Base-by-base conservation (phyloP, 1,140 invertebrate species). In the Physella acuta region DNA sequence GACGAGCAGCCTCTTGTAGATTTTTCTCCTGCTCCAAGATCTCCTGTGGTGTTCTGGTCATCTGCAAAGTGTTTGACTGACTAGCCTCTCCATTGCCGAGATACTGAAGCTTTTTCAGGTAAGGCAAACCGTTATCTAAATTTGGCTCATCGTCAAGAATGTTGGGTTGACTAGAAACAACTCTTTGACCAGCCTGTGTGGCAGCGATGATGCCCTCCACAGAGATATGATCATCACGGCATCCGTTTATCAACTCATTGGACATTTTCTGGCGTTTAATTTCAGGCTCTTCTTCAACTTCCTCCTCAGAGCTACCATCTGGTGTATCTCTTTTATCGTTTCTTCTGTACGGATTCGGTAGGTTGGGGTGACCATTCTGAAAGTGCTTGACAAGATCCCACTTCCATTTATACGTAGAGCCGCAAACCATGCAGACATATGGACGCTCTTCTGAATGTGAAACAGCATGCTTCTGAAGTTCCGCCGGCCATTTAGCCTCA, bases 381-480 rank as follows among this genome's bases (percentile, higher is more conserved):
- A 85, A 85, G 73, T 86, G 84, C 67, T 84, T 85, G 17, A 82
- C 82, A 39, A 86, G 73, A 70, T 84, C 82, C 83, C 82, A 85
- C 71, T 84, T 81, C 82, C 84, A 84, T 68, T 85, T 83, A 72
- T 84, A 85, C 24, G 82, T 84, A 11, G 81, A 78, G 17, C 81
- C 83, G 73, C 84, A 86, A 3, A 85, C 80, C 71, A 85, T 80
- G 63, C 84, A 86, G 1, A 82, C 75, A 73, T 82, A 83, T 3
- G 82, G 84, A 26, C 82, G 70, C 30, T 81, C 78, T 60, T 82
- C 82, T 11, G 82, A 84, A 69, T 84, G 82, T 11, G 78, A 81
- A 3, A 82, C 80, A 26, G 81, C 81, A 76, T 85, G 84, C 53
- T 85, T 84, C 67, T 84, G 82, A 11, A 84, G 73, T 62, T 85